Percentiles rank a stretch among this genome's conserved stretches.
These are phyloP conservation scores for Galago senegalensis DNA, from an alignment of 2,797 vertebrate genomes.

Conservation along the genomic window DNA sequence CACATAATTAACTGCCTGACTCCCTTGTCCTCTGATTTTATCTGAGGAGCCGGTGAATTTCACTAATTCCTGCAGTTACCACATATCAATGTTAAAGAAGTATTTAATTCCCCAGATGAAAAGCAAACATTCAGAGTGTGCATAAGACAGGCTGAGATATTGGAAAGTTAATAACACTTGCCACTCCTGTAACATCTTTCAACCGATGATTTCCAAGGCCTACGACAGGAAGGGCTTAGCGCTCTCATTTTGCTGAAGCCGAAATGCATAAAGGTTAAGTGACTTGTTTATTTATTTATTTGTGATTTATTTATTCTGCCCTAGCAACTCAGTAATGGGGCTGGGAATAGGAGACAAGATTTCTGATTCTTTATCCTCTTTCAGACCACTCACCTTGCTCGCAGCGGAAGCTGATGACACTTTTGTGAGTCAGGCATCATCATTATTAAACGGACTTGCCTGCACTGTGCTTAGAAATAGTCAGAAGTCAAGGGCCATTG, in stretches of 20 bases:
- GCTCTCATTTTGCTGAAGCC: constrained; percentile 62
- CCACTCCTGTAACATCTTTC: constrained; percentile 45
- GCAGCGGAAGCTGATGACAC: constrained; percentile 57
- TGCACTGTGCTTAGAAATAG: neutral
- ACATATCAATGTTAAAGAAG: constrained; percentile 76
- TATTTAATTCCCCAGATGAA: constrained; percentile 79
- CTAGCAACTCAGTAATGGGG: constrained; percentile 72
- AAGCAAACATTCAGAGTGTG: constrained; percentile 73
- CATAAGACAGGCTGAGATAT: constrained; percentile 63
- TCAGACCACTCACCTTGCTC: constrained; percentile 59
- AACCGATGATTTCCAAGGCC: constrained; percentile 43
- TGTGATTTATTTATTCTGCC: constrained; percentile 77
- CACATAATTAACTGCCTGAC: constrained; percentile 79
- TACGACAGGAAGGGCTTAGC: constrained; percentile 68
- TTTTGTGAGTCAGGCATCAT: constrained; percentile 17
- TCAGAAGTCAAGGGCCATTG: constrained; percentile 23
- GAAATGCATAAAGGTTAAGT: constrained; percentile 82
- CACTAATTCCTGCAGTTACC: constrained; percentile 78
- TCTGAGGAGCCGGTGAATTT: constrained; percentile 68
- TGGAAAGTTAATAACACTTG: constrained; percentile 73
- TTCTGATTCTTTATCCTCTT: constrained; percentile 66
- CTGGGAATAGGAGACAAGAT: constrained; percentile 72
- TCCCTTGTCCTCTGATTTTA: constrained; percentile 83
- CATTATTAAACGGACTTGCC: constrained; percentile 9
- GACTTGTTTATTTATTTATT: constrained; percentile 84